Percentiles rank a stretch among this genome's conserved stretches.
Evolutionary conservation across 23 tunicate genomes (phyloP).

Genomic region (Diplosoma virens): DNA sequence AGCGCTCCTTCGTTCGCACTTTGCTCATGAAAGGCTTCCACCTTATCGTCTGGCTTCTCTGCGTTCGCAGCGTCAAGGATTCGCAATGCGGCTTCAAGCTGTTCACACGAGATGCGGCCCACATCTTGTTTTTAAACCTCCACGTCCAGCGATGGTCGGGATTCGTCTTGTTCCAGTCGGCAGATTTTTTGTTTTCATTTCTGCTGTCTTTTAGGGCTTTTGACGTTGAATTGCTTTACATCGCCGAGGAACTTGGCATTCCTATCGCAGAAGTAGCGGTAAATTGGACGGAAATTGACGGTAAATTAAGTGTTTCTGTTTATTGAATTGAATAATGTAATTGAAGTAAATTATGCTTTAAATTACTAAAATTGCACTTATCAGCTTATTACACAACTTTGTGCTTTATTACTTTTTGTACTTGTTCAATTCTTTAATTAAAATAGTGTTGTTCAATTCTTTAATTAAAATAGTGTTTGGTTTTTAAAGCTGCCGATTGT

Average conservation of each 20-base stretch:
- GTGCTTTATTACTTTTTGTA: not conserved
- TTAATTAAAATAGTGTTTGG: too few species aligned
- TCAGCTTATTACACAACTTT: not conserved
- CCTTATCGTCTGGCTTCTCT: constrained; percentile 79
- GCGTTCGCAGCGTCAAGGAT: constrained; percentile 79
- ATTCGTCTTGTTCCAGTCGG: not conserved
- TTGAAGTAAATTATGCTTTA: too few species aligned
- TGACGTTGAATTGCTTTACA: constrained; percentile 84
- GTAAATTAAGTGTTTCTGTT: constrained; percentile 8
- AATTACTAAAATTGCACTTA: too few species aligned
- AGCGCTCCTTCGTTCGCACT: constrained; percentile 77
- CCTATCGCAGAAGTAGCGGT: constrained; percentile 90
- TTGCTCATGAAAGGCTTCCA: constrained; percentile 95
- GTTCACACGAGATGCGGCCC: constrained; percentile 72
- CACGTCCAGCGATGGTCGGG: constrained; percentile 87
- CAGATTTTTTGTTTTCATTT: not conserved
- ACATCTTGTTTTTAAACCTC: constrained; percentile 44
- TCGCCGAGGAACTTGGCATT: constrained; percentile 73
- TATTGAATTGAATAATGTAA: too few species aligned
- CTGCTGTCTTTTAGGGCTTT: constrained; percentile 49
- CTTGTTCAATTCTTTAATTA: not conserved
- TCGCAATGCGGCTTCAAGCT: constrained; percentile 95
- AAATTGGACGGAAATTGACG: constrained; percentile 87
- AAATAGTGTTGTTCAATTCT: too few species aligned
- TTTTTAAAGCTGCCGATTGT: too few species aligned